Base-by-base conservation (phyloP, 2,888 invertebrate species). In the Microdon myrmicae region DNA sequence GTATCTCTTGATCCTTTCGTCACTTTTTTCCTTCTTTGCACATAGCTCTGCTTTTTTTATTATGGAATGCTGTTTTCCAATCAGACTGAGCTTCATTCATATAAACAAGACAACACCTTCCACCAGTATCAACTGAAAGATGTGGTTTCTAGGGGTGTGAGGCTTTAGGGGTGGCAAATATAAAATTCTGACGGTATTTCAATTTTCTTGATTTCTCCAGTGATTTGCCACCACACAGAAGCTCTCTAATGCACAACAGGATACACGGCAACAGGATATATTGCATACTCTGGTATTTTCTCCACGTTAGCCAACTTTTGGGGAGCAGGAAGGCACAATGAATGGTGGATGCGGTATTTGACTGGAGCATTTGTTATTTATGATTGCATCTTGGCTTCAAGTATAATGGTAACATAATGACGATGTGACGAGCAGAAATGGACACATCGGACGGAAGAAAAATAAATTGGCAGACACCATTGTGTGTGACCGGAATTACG, bases 131-230 rank as follows among this genome's bases (percentile, higher is more conserved):
- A 54, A n/a, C n/a, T n/a, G 54, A 39, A 45, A 37, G 39, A 34
- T 39, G 38, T 45, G 45, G 39, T 34, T 54, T 45, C 45, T 54
- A 54, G 39, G 39, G 45, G 38, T 16, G 19, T 19, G 38, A 37
- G 10, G 17, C 12, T n/a, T n/a, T n/a, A 29, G 13, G 8, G 29
- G 14, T 6, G 9, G 10, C 10, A 25, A 34, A 10, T 14, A 19
- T 38, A 32, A 32, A 45, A 37, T 26, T 54, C 54, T 34, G 54
- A 54, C 54, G 54, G 54, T 34, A 54, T 45, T 54, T 54, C 54
- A 54, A 54, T 54, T 54, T 54, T 45, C 54, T 54, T 54, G 54
- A 54, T 54, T 54, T 54, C 54, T 54, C 54, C 54, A 54, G 54
- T 54, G 54, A 54, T 54, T 54, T 54, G 53, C 41, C 44, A 43